Evolutionary conservation across 35 echinoderm and acorn worm genomes (phyloP), one percentile per base, ranked within the genome.

Genomic region (Heliocidaris tuberculata): DNA sequence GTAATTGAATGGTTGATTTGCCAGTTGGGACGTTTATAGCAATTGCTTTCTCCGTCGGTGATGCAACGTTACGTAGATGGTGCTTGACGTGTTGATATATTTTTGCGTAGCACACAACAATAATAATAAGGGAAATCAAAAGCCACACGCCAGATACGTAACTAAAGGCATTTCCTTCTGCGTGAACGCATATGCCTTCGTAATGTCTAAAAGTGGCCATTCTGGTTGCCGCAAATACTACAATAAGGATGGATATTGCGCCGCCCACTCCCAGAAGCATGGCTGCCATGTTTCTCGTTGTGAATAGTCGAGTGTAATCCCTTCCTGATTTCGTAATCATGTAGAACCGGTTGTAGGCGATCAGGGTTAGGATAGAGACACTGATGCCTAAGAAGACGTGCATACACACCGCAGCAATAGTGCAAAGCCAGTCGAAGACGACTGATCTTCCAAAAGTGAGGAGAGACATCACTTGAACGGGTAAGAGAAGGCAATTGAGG

Each of bases 311-410:
- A 4, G n/a, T 47, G 61, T 94, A 94, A 5, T 94, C 85, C 13
- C 65, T 47, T 16, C 56, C 31, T n/a, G 65, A 13, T 85, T 86
- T 94, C 60, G 94, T 94, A 29, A 94, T 85, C 31, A 94, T 35
- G 61, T 85, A 94, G 32, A 48, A 94, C 13, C 94, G 61, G 30
- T 94, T 85, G 9, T 86, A 71, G 12, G 94, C 94, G 10, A 94
- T 94, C 94, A 94, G 32, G 13, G 31, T 59, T 19, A 94, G 31
- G 19, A 30, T 94, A n/a, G 49, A 71, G 7, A 94, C 94, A 49
- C 94, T 94, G 24, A 78, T 94, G 9, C 94, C 94, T 13, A 85
- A 31, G 31, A 78, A 78, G 19, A 94, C 48, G 60, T 49, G 86
- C 13, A 94, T 10, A 48, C 60, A 52, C 9, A 94, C 65, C 0